A percentile compares a stretch with the other conserved stretches of the same genome.
Evolutionary conservation across 2,888 invertebrate genomes (phyloP).

Genomic region (Steinernema scapterisci): DNA sequence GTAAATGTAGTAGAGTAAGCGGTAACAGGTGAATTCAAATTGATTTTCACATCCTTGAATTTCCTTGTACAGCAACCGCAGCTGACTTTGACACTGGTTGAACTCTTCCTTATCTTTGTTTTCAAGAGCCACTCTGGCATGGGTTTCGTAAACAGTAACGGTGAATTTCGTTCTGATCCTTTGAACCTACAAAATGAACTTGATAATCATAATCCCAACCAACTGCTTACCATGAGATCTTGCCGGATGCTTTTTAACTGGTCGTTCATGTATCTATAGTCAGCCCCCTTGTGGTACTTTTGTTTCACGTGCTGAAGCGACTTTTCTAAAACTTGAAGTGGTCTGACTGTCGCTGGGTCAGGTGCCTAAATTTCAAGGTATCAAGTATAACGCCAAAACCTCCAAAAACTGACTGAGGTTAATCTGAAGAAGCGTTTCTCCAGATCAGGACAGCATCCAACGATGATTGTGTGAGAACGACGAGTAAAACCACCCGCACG

Average conservation of each 20-base stretch:
- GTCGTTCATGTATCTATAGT: constrained; percentile 96
- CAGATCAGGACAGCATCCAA: constrained; percentile 89
- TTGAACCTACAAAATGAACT: constrained; percentile 85
- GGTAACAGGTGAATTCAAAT: constrained; percentile 91
- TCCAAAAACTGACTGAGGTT: constrained; percentile 74
- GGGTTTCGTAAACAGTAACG: constrained; percentile 97
- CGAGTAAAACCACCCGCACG: constrained; percentile 9
- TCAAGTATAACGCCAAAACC: no score
- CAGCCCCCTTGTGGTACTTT: constrained; percentile 85
- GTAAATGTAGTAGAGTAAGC: constrained; percentile 94
- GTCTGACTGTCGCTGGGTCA: constrained; percentile 82
- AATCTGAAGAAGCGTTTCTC: constrained; percentile 94
- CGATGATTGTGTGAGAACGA: constrained; percentile 77
- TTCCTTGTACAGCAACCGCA: constrained; percentile 83
- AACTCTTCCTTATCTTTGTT: constrained; percentile 97
- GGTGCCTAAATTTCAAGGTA: constrained; percentile 77
- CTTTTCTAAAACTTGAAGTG: constrained; percentile 81
- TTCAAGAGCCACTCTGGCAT: constrained; percentile 94
- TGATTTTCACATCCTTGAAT: constrained; percentile 73
- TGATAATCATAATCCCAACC: neutral
- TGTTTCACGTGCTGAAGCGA: constrained; percentile 88
- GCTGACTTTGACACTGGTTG: constrained; percentile 98
- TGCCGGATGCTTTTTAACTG: constrained; percentile 97
- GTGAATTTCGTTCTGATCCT: constrained; percentile 91
- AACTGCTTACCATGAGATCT: constrained; percentile 82